Conservation (phyloP, 2,113 vertebrate species). For the Marmota flaviventris region DNA sequence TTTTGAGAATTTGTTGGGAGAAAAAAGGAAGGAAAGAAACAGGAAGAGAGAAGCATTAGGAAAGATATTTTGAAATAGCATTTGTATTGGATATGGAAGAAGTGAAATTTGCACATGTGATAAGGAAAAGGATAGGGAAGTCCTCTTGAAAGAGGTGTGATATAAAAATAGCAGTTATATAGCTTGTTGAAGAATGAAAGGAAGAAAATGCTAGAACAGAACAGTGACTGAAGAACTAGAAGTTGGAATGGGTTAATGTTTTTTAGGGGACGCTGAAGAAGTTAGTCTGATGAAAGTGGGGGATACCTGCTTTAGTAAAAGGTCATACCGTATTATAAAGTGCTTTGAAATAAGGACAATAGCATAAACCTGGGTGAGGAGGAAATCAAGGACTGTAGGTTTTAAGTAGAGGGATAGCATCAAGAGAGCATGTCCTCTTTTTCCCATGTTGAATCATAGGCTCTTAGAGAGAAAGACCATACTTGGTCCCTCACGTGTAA, state of each 20-base stretch:
- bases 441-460: neutral
- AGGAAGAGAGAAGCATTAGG: neutral
- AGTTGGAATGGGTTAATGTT: neutral
- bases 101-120: neutral
- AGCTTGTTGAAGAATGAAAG: neutral
- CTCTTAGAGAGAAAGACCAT: neutral
- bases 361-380: neutral
- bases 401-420: neutral
- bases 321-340: neutral
- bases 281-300: neutral
- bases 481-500: neutral
- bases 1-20: neutral
- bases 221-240: neutral
- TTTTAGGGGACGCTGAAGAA: neutral
- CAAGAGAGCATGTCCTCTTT: neutral
- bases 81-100: neutral
- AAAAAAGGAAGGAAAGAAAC: neutral
- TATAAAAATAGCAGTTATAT: neutral
- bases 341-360: neutral
- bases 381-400: neutral
- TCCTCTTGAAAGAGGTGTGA: neutral
- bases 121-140: neutral
- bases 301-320: neutral
- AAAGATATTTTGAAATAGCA: conserved; percentile 14
- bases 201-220: neutral